Percentiles rank a stretch among this genome's conserved stretches.
These are phyloP conservation scores for Amblyjoppa proteus DNA, from an alignment of 2,888 invertebrate genomes.

Conservation along the genomic window DNA sequence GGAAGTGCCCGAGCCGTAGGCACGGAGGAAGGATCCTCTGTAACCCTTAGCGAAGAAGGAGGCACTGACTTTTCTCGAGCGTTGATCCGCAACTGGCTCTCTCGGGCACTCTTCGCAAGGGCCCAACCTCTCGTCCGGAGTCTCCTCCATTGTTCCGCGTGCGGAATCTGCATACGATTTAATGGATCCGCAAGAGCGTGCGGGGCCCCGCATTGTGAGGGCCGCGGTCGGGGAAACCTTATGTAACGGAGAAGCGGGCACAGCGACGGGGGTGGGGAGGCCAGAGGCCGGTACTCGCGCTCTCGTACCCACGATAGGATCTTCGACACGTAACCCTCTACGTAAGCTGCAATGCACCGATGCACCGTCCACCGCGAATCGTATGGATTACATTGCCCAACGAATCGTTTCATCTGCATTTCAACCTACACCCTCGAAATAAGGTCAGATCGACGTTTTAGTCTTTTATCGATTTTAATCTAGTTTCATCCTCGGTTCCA, in stretches of 20 bases:
- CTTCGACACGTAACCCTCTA: slow-evolving; percentile 63
- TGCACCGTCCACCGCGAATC: slow-evolving; percentile 33
- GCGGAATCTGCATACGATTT: slow-evolving; percentile 65
- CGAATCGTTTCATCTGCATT: slow-evolving; percentile 25
- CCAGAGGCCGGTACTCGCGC: slow-evolving; percentile 14
- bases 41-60: slow-evolving; percentile 27
- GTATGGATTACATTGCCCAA: slow-evolving; percentile 38
- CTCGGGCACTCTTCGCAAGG: slow-evolving; percentile 41
- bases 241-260: slow-evolving; percentile 49
- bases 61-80: slow-evolving; percentile 75
- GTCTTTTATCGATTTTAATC: neutral
- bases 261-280: slow-evolving; percentile 2
- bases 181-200: slow-evolving; percentile 54
- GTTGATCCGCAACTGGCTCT: slow-evolving; percentile 70
- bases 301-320: slow-evolving; percentile 60
- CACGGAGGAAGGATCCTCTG: slow-evolving; percentile 36
- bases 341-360: slow-evolving; percentile 55
- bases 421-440: neutral
- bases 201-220: slow-evolving; percentile 24
- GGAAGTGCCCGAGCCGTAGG: slow-evolving; percentile 30
- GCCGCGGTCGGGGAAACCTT: slow-evolving; percentile 54
- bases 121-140: slow-evolving; percentile 50
- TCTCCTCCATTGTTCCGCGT: slow-evolving; percentile 57
- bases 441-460: neutral
- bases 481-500: neutral